A percentile compares a stretch with the other conserved stretches of the same genome.
Evolutionary conservation across 2,113 vertebrate genomes (phyloP).

Genomic region (Taurulus bubalis): DNA sequence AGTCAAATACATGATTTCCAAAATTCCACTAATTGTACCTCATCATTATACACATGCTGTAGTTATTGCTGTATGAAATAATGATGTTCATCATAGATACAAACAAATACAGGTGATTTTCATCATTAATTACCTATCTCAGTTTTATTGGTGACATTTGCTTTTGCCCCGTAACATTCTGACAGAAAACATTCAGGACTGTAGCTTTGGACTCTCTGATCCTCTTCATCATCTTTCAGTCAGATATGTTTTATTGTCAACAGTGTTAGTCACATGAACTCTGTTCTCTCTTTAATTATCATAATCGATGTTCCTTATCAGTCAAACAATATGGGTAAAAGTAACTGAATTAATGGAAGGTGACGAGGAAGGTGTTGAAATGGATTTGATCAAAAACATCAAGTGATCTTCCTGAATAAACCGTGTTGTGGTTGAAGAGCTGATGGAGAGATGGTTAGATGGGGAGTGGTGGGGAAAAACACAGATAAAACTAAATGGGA

Average conservation of each 20-base stretch:
- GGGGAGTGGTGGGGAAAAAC: neutral
- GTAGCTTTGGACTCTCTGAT: neutral
- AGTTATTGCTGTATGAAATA: no score
- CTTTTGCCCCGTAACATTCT: no score
- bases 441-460: slow-evolving; percentile 24
- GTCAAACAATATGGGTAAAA: slow-evolving; percentile 1
- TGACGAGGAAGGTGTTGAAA: slow-evolving; percentile 30
- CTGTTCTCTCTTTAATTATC: neutral
- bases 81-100: no score
- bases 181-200: no score
- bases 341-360: slow-evolving; percentile 25
- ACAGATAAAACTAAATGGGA: slow-evolving; percentile 7
- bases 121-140: no score
- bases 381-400: slow-evolving; percentile 24
- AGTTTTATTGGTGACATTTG: no score
- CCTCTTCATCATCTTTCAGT: neutral
- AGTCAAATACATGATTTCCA: no score
- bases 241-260: slow-evolving; percentile 9
- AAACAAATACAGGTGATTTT: no score
- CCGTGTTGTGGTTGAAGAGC: slow-evolving; percentile 8
- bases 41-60: no score
- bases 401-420: slow-evolving; percentile 38
- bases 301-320: no score
- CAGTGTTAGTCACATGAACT: slow-evolving; percentile 17
- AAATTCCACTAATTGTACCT: no score